Conservation (phyloP, 2,888 invertebrate genomes). For the Carpatolechia fugitivella region DNA sequence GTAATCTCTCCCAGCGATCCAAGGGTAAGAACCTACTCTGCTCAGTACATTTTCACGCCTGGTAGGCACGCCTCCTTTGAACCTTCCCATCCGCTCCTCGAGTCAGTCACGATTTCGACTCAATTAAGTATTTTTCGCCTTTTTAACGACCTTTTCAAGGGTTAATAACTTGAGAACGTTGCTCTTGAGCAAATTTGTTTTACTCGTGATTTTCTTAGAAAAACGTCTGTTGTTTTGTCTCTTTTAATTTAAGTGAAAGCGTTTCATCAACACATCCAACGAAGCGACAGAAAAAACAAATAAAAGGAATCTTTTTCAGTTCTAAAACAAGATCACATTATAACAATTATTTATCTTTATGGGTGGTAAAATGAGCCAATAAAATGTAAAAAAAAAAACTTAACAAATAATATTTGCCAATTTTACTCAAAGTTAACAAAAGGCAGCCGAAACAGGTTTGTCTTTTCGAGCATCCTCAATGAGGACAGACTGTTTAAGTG, state of each 20-base stretch:
- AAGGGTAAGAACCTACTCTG: constrained; percentile 39
- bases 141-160: constrained; percentile 4
- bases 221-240: neutral
- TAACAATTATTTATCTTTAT: too few species aligned
- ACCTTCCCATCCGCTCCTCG: neutral
- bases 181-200: neutral
- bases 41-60: constrained; percentile 33
- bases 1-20: constrained; percentile 45
- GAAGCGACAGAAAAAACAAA: too few species aligned
- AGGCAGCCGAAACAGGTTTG: neutral
- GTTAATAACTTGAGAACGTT: constrained; percentile 8
- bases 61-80: constrained; percentile 17
- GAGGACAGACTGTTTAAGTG: neutral
- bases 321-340: too few species aligned
- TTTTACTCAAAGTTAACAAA: too few species aligned
- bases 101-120: constrained; percentile 10
- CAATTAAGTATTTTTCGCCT: constrained; percentile 12
- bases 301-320: too few species aligned
- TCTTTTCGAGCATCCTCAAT: neutral
- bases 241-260: neutral
- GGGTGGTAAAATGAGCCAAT: too few species aligned
- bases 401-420: too few species aligned
- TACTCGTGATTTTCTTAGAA: neutral
- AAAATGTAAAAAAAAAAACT: too few species aligned
- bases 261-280: too few species aligned